Base-by-base conservation (phyloP, 2,888 invertebrate species). In the Mycogona germanica region DNA sequence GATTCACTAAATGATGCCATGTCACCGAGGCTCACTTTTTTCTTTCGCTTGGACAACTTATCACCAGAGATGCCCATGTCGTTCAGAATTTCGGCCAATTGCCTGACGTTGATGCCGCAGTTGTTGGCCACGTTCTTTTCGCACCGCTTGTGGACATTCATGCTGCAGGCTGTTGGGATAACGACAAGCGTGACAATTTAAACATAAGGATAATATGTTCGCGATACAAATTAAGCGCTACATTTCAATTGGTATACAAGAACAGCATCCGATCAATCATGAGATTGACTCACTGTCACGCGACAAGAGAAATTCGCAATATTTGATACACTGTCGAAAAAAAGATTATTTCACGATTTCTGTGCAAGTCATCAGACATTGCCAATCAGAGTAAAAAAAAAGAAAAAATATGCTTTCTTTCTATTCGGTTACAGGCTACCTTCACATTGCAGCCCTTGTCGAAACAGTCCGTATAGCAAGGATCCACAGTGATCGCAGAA, bases 401-500 rank as follows among this genome's bases (percentile, higher is more conserved):
- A 35, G n/a, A 14, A 1, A 35, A 14, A 14, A 2, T n/a, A 35
- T 14, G n/a, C 14, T 35, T 35, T n/a, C 35, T 14, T 35, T 35
- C n/a, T 14, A 35, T n/a, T 2, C 32, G 9, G 19, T 28, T 46
- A 26, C 14, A 19, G 19, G 35, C 65, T 68, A 84, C 84, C 83
- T 77, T 89, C 87, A 71, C 96, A 96, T 72, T 96, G 95, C 64
- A 96, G 77, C 52, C 97, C 97, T 75, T 97, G 97, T 72, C 83
- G 86, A 69, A 92, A 84, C 65, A 97, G 80, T 26, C 97, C 97
- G 72, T 96, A 97, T 58, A 97, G 80, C 69, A 97, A 78, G 58
- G 95, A 95, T 62, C 97, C 97, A 73, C 98, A 98, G 73, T 98
- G 98, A 76, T 98, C 97, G 77, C 98, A 98, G 76, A 98, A 98